Percentiles rank a stretch among this genome's conserved stretches.
Conservation (phyloP, 2,797 vertebrate genomes). For the Astyanax mexicanus region DNA sequence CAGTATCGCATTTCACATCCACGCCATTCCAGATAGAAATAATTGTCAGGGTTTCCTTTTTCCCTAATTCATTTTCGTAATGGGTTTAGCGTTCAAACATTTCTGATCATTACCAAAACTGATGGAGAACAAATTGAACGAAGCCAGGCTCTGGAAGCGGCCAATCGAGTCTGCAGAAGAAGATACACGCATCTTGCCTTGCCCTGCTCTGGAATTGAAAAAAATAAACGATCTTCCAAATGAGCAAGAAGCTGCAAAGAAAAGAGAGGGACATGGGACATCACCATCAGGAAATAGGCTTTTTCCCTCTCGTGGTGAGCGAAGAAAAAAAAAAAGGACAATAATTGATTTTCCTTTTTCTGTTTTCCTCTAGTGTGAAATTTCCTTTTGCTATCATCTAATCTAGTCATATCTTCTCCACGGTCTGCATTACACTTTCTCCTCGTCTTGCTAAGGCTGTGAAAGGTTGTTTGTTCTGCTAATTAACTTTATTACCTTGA, state of each 20-base stretch:
- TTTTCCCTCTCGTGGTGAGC: constrained; percentile 24
- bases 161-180: constrained; percentile 17
- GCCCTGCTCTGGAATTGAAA: constrained; percentile 13
- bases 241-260: constrained; percentile 48
- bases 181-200: constrained; percentile 25
- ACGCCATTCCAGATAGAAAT: constrained; percentile 10
- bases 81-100: constrained; percentile 51
- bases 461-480: constrained; percentile 96
- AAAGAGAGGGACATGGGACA: constrained; percentile 56
- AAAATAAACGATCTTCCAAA: constrained; percentile 62
- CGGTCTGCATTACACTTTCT: constrained; percentile 89
- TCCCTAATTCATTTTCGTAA: constrained; percentile 56
- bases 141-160: constrained; percentile 47
- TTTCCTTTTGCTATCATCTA: constrained; percentile 85
- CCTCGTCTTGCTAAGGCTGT: constrained; percentile 84
- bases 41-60: constrained; percentile 59
- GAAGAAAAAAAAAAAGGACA: constrained; percentile 66
- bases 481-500: constrained; percentile 99
- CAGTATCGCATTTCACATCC: constrained; percentile 54
- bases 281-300: constrained; percentile 55
- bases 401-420: constrained; percentile 85
- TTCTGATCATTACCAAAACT: constrained; percentile 38
- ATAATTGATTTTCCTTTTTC: constrained; percentile 48
- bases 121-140: constrained; percentile 26
- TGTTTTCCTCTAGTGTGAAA: constrained; percentile 85